Evolutionary conservation across 2,113 vertebrate species (phyloP), one percentile per base, ranked within the genome.

Genomic region (Chaenocephalus aceratus): DNA sequence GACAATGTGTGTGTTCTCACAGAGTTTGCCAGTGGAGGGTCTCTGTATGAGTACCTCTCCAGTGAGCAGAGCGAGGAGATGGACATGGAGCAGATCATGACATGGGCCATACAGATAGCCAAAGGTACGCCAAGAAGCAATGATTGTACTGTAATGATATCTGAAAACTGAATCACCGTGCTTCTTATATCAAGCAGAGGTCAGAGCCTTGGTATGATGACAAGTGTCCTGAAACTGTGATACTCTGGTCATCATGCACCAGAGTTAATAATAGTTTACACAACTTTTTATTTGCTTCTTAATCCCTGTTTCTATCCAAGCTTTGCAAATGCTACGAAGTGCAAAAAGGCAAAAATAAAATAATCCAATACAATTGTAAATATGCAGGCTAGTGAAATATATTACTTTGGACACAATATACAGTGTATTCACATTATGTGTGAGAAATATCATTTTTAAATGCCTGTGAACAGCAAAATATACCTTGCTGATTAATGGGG

Each of bases 11-110:
- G 63, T 68, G n/a, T 60, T 81, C 73, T 85, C 72, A 8, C 84
- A 99, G 98, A 99, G 90, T 99, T 97, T 92, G 97, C 98, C 70
- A 96, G 95, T 76, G 95, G 95, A 83, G 98, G 98, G 18, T 99
- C 97, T 77, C 93, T 99, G 46, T 99, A 98, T 88, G 98, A 99
- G 88, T 99, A 97, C 89, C 96, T 99, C 76, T 98, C 98, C 89
- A 99, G 98, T 87, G 96, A 96, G 86, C 96, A 97, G 93, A 99
- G 98, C 89, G 97, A 99, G 89, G 96, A 99, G 89, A 99, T 99
- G 97, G 96, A 99, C 92, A 99, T 99, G 97, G 96, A 96, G 80
- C 97, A 99, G 82, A 97, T 99, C 65, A 98, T 99, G 97, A 96
- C 96, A 1, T 99, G 98, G 98, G 96, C 97, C 89, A 97, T 96